phyloP scores from a whole-genome alignment of 1,140 invertebrate genomes.

The Triops longicaudatus region DNA sequence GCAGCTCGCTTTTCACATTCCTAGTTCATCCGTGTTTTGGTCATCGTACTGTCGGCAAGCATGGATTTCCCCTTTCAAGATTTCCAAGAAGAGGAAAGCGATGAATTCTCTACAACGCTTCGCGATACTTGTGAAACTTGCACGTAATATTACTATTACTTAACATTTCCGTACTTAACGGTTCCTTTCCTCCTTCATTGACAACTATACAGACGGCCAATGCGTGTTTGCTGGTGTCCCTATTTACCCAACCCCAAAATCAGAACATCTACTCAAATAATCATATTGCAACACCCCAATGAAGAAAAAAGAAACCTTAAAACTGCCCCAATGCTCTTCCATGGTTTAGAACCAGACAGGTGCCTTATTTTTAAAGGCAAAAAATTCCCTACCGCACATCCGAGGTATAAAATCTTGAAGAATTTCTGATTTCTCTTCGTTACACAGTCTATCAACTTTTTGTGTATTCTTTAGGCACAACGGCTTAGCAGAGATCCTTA shows the following conservation, averaged over 20 bases:
- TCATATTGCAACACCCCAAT: slow-evolving; percentile 84
- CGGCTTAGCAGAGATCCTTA: slow-evolving; percentile 56
- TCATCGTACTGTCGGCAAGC: background rate
- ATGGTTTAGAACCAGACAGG: slow-evolving; percentile 59
- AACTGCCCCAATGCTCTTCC: slow-evolving; percentile 77
- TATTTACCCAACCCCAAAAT: slow-evolving; percentile 62
- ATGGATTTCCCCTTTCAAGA: background rate
- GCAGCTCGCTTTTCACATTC: background rate
- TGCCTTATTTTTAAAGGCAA: slow-evolving; percentile 76
- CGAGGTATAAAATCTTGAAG: slow-evolving; percentile 34
- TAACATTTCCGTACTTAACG: background rate
- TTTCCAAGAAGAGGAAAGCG: background rate
- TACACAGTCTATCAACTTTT: background rate
- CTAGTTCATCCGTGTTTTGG: background rate
- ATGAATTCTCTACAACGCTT: slow-evolving; percentile 26
- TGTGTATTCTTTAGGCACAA: slow-evolving; percentile 47
- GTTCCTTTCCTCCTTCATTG: background rate
- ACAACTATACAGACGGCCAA: slow-evolving; percentile 59
- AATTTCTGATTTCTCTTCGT: background rate
- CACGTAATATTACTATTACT: slow-evolving; percentile 27
- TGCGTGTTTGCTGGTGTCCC: slow-evolving; percentile 80
- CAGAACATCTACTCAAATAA: slow-evolving; percentile 55
- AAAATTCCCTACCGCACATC: slow-evolving; percentile 56
- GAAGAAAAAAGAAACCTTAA: slow-evolving; percentile 81
- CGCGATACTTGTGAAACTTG: slow-evolving; percentile 19